A percentile compares a stretch with the other conserved stretches of the same genome.
Conservation (phyloP, 2,113 vertebrate species). For the Hydropotes inermis region DNA sequence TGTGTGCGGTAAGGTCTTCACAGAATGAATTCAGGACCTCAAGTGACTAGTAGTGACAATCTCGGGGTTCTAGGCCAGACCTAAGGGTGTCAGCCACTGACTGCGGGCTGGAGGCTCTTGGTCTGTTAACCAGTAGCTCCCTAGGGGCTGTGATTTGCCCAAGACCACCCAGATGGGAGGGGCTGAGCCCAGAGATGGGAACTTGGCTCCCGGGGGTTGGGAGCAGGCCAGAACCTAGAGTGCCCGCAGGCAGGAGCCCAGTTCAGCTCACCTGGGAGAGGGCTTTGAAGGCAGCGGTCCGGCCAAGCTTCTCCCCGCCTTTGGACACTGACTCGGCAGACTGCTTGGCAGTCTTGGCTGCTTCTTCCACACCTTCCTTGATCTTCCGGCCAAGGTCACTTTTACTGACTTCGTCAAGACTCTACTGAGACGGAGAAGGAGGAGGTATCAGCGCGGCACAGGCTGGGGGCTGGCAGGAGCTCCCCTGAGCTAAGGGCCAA, state of each 20-base stretch:
- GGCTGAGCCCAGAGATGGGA: background rate
- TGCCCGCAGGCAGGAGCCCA: accelerated
- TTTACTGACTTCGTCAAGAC: conserved; percentile 91
- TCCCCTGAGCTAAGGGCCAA: background rate
- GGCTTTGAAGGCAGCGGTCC: conserved; percentile 90
- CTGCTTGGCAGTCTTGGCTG: conserved; percentile 92
- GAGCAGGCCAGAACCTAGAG: background rate
- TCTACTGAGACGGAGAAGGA: conserved; percentile 79
- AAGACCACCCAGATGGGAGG: background rate
- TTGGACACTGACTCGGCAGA: conserved; percentile 91
- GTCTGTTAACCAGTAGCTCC: background rate
- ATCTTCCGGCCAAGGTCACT: conserved; percentile 93
- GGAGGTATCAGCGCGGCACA: accelerated
- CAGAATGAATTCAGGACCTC: background rate
- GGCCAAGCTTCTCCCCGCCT: conserved; percentile 91
- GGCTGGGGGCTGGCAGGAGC: background rate
- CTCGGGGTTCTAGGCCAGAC: background rate
- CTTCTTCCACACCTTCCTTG: conserved; percentile 93
- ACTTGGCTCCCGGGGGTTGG: background rate
- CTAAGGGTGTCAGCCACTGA: background rate
- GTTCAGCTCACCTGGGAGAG: conserved; percentile 88
- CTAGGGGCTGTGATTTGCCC: background rate
- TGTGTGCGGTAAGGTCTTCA: accelerated
- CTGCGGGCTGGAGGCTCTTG: accelerated
- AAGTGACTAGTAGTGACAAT: accelerated